Conservation (phyloP, 2,888 invertebrate species). For the Diplolepis rosae region DNA sequence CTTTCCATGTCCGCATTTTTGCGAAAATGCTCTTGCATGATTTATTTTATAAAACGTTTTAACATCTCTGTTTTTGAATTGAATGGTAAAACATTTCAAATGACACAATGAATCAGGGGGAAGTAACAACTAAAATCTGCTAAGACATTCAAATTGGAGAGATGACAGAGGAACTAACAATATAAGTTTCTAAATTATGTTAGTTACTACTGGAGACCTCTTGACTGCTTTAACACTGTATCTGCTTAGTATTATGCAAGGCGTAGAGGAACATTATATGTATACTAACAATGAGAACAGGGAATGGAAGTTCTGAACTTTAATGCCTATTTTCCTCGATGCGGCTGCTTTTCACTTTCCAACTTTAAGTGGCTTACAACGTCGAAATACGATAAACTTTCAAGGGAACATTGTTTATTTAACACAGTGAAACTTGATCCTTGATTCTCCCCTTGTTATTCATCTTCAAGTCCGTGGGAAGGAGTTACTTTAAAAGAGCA, state of each 20-base stretch:
- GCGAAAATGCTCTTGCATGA: too few relatives aligned
- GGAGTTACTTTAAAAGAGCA: not conserved
- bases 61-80: too few relatives aligned
- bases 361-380: slow-evolving; percentile 28
- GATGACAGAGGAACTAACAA: too few relatives aligned
- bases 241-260: slow-evolving; percentile 19
- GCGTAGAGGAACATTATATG: slow-evolving; percentile 6
- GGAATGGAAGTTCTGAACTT: slow-evolving; percentile 29
- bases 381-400: slow-evolving; percentile 21
- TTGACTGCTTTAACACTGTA: not conserved
- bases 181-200: not conserved
- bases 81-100: too few relatives aligned
- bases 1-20: too few relatives aligned
- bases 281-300: slow-evolving; percentile 22
- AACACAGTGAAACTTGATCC: slow-evolving; percentile 27
- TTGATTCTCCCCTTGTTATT: slow-evolving; percentile 9
- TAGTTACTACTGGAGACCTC: not conserved
- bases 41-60: too few relatives aligned
- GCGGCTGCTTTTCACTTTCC: slow-evolving; percentile 29
- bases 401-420: slow-evolving; percentile 25
- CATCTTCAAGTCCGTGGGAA: not conserved
- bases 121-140: too few relatives aligned
- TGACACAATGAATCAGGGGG: too few relatives aligned
- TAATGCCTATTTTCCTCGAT: slow-evolving; percentile 26
- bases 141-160: too few relatives aligned